These are phyloP conservation scores for Scalopus aquaticus DNA, from an alignment of 2,113 vertebrate species.

Conservation along the genomic window DNA sequence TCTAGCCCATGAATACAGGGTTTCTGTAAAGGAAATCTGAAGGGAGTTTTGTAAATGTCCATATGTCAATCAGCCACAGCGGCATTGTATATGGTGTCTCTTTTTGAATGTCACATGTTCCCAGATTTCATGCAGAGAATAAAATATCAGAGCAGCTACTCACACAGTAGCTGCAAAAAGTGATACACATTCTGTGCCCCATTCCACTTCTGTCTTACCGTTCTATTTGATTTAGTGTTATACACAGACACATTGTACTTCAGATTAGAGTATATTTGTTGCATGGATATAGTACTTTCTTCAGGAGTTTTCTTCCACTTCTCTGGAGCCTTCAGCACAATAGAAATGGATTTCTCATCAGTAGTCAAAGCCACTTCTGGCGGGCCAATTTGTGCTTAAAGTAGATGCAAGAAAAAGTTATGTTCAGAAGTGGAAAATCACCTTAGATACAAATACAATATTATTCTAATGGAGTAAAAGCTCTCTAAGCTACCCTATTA, in stretches of 20 bases:
- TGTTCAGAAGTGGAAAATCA: conserved; percentile 36
- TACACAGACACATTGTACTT: conserved; percentile 88
- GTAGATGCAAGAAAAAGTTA: neutral
- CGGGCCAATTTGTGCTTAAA: conserved; percentile 89
- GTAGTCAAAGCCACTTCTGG: conserved; percentile 86
- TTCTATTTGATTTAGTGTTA: conserved; percentile 80
- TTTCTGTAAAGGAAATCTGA: neutral
- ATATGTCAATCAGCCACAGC: neutral
- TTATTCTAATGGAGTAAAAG: neutral
- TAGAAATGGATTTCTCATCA: conserved; percentile 83
- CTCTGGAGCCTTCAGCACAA: conserved; percentile 88
- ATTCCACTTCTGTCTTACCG: conserved; percentile 82
- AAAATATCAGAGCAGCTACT: neutral
- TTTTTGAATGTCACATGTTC: neutral
- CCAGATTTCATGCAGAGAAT: neutral
- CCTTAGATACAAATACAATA: neutral
- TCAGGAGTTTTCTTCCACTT: conserved; percentile 85
- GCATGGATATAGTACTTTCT: conserved; percentile 81
- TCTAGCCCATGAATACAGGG: neutral
- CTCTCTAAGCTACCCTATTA: neutral
- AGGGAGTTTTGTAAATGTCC: neutral
- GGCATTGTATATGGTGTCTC: neutral
- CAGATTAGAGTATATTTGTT: conserved; percentile 85
- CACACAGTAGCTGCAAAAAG: neutral
- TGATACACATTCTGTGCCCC: neutral